These are phyloP conservation scores for Bubo bubo DNA, from an alignment of 2,113 vertebrate species.

Conservation along the genomic window DNA sequence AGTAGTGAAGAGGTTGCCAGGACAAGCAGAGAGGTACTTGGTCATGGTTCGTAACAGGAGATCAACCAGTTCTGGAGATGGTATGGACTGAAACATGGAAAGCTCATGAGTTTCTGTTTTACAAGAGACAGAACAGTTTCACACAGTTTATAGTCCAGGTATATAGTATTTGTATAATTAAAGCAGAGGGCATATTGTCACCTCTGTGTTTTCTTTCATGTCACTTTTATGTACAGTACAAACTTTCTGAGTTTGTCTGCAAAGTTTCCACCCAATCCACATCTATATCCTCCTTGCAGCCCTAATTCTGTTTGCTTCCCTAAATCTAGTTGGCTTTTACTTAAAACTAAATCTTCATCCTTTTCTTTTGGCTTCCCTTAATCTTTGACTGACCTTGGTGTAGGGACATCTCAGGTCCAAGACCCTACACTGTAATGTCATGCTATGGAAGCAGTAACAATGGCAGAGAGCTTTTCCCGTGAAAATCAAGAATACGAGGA, in stretches of 20 bases:
- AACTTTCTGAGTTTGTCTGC: neutral
- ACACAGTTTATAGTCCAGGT: neutral
- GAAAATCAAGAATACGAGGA: neutral
- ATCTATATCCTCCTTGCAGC: neutral
- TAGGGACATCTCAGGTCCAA: fast-evolving
- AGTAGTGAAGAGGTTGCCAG: neutral
- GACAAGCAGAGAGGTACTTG: neutral
- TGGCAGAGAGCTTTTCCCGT: neutral
- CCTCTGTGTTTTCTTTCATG: neutral
- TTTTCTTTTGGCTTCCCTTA: neutral
- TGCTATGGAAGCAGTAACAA: neutral
- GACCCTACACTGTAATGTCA: neutral
- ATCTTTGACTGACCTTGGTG: neutral
- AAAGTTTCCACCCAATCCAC: neutral
- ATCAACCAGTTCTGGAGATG: neutral
- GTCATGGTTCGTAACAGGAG: neutral
- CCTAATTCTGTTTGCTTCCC: neutral
- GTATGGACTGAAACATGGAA: neutral
- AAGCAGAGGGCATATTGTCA: neutral
- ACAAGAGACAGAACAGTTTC: neutral
- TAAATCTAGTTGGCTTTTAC: neutral
- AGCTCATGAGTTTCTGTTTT: neutral
- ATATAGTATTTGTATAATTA: neutral
- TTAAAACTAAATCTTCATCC: neutral
- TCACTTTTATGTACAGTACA: neutral